These are phyloP conservation scores for Caerostris darwini DNA, from an alignment of 1,140 invertebrate genomes.

Conservation along the genomic window DNA sequence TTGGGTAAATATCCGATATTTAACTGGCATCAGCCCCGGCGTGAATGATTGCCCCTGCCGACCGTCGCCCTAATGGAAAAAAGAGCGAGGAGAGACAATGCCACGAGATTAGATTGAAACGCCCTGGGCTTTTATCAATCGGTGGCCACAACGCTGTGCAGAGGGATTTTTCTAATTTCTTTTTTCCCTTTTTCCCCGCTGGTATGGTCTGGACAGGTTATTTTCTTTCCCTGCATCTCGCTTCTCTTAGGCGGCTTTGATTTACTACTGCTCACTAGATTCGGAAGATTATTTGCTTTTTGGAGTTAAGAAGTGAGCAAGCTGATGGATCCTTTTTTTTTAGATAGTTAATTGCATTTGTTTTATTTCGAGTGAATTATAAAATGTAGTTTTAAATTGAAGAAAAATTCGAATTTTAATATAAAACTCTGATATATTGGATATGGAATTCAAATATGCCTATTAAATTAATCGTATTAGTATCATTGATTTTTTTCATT, in stretches of 20 bases:
- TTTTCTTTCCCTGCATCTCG: conserved; percentile 31
- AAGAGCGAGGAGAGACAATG: conserved; percentile 37
- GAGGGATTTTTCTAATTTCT: not conserved
- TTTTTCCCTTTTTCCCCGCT: not conserved
- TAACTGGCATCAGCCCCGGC: not conserved
- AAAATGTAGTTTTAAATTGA: too few relatives aligned
- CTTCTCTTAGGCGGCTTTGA: not conserved
- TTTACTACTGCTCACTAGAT: not conserved
- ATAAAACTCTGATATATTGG: too few relatives aligned
- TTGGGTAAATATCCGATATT: conserved; percentile 46
- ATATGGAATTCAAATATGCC: too few relatives aligned
- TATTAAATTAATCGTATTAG: too few relatives aligned
- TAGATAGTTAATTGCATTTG: too few relatives aligned
- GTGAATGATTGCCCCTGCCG: conserved; percentile 1
- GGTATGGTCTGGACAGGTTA: conserved; percentile 18
- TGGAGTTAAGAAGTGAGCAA: not conserved
- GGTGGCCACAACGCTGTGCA: not conserved
- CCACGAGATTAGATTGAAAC: conserved; percentile 54
- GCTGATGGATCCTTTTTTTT: too few relatives aligned
- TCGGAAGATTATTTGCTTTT: conserved; percentile 43
- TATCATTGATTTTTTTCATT: too few relatives aligned
- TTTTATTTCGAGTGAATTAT: too few relatives aligned
- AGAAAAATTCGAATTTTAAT: too few relatives aligned
- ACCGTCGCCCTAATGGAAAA: not conserved
- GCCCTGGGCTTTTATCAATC: conserved; percentile 56